Evolutionary conservation across 64 coral and sea anemone species (phyloP).

Genomic region (Hydrozoanthus tunicans): DNA sequence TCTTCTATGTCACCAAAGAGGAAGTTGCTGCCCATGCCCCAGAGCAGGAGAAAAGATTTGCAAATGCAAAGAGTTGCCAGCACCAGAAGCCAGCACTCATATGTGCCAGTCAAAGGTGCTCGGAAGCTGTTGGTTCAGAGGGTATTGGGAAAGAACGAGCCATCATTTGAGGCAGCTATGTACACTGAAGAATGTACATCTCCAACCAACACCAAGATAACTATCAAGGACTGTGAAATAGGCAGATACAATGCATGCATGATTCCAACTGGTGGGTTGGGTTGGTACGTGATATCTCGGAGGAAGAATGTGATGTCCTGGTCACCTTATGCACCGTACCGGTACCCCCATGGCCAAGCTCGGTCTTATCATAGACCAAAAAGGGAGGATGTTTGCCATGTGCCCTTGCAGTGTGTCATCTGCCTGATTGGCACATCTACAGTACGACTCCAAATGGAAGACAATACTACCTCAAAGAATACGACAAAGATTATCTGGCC

Average conservation of each 20-base stretch:
- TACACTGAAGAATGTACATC: slow-evolving; percentile 2
- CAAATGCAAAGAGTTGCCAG: slow-evolving; percentile 31
- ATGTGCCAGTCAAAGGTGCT: slow-evolving; percentile 23
- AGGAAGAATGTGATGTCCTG: too few relatives aligned
- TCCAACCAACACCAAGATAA: neutral
- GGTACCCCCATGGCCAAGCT: too few relatives aligned
- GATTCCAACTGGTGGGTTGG: slow-evolving; percentile 3
- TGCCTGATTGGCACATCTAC: too few relatives aligned
- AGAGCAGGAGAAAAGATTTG: slow-evolving; percentile 6
- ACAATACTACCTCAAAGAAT: neutral
- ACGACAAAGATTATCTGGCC: neutral
- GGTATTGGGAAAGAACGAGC: neutral
- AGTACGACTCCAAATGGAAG: neutral
- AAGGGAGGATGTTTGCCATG: too few relatives aligned
- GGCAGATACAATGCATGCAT: slow-evolving; percentile 18
- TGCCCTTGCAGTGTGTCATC: too few relatives aligned
- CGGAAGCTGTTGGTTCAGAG: slow-evolving; percentile 19
- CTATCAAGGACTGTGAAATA: slow-evolving; percentile 18
- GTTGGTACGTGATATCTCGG: too few relatives aligned
- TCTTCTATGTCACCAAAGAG: neutral
- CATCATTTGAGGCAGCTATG: neutral
- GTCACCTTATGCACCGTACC: neutral
- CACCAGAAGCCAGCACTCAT: slow-evolving; percentile 33
- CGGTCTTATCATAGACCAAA: too few relatives aligned
- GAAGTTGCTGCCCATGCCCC: neutral